Evolutionary conservation across 2,888 invertebrate genomes (phyloP), one percentile per base, ranked within the genome.

Genomic region (Phoenoteleia sp.): DNA sequence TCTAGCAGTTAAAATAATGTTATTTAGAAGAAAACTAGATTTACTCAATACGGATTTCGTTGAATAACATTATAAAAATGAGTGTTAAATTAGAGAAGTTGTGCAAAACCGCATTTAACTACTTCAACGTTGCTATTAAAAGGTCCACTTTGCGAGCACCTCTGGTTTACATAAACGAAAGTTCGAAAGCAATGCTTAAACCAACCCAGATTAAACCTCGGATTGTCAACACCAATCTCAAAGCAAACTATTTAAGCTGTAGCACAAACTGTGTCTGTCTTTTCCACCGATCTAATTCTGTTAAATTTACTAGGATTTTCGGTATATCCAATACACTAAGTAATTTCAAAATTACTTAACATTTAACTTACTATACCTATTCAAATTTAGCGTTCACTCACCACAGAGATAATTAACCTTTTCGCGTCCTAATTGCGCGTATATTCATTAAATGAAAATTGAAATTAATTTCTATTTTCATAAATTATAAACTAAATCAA

Each of bases 211-310:
- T 84, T 84, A 84, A 84, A 84, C 84, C 76, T 81, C 45, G 77
- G 72, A 84, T 84, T 84, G 84, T 84, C 84, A 84, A 84, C 84
- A 84, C 84, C 84, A 80, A 81, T 84, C 80, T 84, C 80, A 75
- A 84, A 76, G 80, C 80, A 76, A 84, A 84, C 80, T 84, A 71
- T 84, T 76, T 84, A 84, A 84, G 84, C 84, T 80, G 64, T 75
- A 79, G 69, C 69, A 75, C 80, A 84, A 80, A 76, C 80, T 75
- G 75, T 80, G 84, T 76, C 84, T 80, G 79, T 75, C 80, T 84
- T 84, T 80, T 84, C 75, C 72, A 29, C 75, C 74, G 56, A 84
- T 84, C 80, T 84, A 84, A 84, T 84, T 80, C 75, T 76, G 75
- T 79, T 79, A 62, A 79, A 84, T 84, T 74, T 79, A 79, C 79